Base-by-base conservation (phyloP, 2,888 invertebrate genomes). In the Leptinotarsa tumamoca region DNA sequence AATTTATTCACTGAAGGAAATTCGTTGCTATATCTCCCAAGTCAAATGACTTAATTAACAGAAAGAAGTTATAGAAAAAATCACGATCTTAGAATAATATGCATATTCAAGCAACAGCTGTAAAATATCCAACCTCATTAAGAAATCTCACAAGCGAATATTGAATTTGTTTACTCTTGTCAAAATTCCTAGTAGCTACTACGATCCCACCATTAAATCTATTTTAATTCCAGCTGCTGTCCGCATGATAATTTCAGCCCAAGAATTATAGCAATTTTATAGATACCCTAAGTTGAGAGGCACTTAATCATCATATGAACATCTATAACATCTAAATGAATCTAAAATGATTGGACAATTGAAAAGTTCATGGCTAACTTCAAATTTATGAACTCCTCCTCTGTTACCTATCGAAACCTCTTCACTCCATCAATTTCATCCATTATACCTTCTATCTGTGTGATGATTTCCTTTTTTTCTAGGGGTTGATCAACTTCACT, bases 401-500 rank as follows among this genome's bases (percentile, higher is more conserved):
- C 56, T 54, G 18, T n/a, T 54, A 54, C 18, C 54, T 18, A 18
- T 18, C 54, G 10, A 43, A 58, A 14, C 18, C 61, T 15, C 33
- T 17, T 23, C 43, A 27, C n/a, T 23, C 33, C 69, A 17, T 14
- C 51, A 23, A 5, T 43, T 54, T 18, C 54, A 15, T 43, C 21
- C 68, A 58, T 43, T 58, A 27, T 71, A 73, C 58, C 73, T 61
- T 61, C 52, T 72, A 23, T 56, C 73, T 73, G 21, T 72, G 18
- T 56, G 66, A 68, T 15, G 56, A 51, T 78, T 75, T 67, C 51
- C 73, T 52, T 75, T 78, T 77, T 75, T 78, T 78, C 77, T 71
- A 78, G 79, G 79, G 75, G 78, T 77, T 67, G 77, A 78, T 66
- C 78, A 67, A 33, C 78, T 67, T 23, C 68, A 66, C 69, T 75